Evolutionary conservation across 2,797 vertebrate genomes (phyloP), one percentile per base, ranked within the genome.

Genomic region (Telmatherina bonti): DNA sequence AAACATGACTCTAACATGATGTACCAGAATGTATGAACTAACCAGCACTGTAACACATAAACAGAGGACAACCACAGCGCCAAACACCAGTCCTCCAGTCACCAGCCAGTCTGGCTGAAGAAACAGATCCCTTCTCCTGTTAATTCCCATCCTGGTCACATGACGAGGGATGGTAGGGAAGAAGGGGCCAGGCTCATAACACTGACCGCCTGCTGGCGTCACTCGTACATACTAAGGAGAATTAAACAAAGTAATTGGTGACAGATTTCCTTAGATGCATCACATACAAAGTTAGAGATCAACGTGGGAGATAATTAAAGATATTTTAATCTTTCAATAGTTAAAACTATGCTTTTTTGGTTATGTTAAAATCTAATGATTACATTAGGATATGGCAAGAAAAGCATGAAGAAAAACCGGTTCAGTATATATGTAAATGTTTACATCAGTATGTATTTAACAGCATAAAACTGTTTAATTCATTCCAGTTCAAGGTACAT

Each of bases 161-260:
- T 96, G 87, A 67, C 92, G 92, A n/a, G 96, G 95, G 0, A 68
- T 83, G 0, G 94, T 89, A 68, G 95, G 91, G 56, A 96, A 95
- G 84, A 98, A 98, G 0, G 96, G 94, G 0, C 96, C 95, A 0
- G 93, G 86, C 27, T 95, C 93, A 1, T 96, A 97, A 74, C 97
- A 98, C 72, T 88, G 95, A 29, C 90, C 96, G 0, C 95, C 96
- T 0, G 54, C 74, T 0, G 95, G 95, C 93, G 99, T 94, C 72
- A 95, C 95, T 35, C 91, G 87, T 27, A 97, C 22, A 59, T 96
- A 97, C 96, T 98, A 63, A 38, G 64, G 70, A 58, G 4, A 63
- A 64, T 26, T 16, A 24, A 13, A 33, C 11, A 15, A 5, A 36
- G 6, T 29, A 53, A 15, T 27, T 16, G 15, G 26, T 29, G n/a